Evolutionary conservation across 2,797 vertebrate genomes (phyloP).

Genomic region (Esox masquinongy): DNA sequence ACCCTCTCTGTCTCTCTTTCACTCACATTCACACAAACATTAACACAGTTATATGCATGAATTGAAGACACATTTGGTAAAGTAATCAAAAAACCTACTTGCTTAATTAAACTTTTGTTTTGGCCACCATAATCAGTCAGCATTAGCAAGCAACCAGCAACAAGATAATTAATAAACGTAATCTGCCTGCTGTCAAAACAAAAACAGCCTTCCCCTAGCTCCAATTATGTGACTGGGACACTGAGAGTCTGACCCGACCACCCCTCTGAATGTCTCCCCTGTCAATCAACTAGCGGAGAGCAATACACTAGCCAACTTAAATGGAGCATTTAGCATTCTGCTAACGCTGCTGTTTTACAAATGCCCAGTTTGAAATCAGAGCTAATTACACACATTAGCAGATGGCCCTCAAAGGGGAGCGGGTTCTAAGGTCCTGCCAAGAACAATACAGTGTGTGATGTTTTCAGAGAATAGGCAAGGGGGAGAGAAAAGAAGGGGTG

Average conservation of each 20-base stretch:
- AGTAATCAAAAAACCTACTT: slow-evolving; percentile 54
- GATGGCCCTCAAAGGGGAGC: slow-evolving; percentile 28
- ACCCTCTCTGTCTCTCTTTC: not conserved
- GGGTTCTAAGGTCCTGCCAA: slow-evolving; percentile 47
- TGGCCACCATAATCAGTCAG: slow-evolving; percentile 42
- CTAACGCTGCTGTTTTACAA: slow-evolving; percentile 7
- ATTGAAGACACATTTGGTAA: slow-evolving; percentile 32
- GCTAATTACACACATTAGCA: slow-evolving; percentile 33
- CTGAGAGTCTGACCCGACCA: slow-evolving; percentile 16
- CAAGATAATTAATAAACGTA: slow-evolving; percentile 51
- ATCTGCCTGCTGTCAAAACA: slow-evolving; percentile 45
- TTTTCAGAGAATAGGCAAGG: slow-evolving; percentile 11
- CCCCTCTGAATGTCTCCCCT: slow-evolving; percentile 17
- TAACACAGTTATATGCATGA: slow-evolving; percentile 20
- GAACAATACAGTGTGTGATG: slow-evolving; percentile 53
- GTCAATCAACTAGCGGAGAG: slow-evolving; percentile 23
- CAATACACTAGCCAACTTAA: slow-evolving; percentile 9
- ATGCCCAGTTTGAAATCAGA: slow-evolving; percentile 22
- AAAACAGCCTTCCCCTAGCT: slow-evolving; percentile 28
- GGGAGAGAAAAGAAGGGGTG: not conserved
- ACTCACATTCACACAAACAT: slow-evolving; percentile 16
- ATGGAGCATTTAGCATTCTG: slow-evolving; percentile 34
- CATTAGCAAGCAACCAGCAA: slow-evolving; percentile 39
- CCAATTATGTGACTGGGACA: slow-evolving; percentile 29
- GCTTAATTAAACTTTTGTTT: slow-evolving; percentile 57